A percentile compares a stretch with the other conserved stretches of the same genome.
Conservation (phyloP, 1,140 invertebrate genomes). For the Semibalanus balanoides region DNA sequence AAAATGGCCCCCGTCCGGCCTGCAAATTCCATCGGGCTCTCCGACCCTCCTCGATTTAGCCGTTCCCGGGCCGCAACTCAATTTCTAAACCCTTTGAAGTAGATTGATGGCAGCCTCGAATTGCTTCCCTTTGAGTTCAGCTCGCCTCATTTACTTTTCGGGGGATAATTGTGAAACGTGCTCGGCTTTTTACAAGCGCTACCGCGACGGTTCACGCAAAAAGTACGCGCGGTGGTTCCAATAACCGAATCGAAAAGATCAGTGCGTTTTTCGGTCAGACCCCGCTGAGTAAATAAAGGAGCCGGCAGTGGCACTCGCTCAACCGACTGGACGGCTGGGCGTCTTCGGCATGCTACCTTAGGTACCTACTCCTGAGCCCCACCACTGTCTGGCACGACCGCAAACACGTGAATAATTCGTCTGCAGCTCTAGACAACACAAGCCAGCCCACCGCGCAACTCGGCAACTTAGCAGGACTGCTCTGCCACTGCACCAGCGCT, state of each 20-base stretch:
- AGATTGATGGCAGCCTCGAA: constrained; percentile 1
- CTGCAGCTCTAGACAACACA: too few relatives aligned
- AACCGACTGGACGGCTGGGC: too few relatives aligned
- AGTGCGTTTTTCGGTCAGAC: neutral
- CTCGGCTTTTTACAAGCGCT: neutral
- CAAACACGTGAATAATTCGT: too few relatives aligned
- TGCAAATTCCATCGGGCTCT: neutral
- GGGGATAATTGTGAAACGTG: neutral
- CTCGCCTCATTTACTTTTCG: neutral
- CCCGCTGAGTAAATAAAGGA: too few relatives aligned
- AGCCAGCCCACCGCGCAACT: too few relatives aligned
- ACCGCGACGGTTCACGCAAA: neutral
- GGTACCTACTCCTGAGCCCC: too few relatives aligned
- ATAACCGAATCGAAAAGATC: neutral
- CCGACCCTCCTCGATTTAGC: neutral
- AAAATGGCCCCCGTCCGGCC: neutral
- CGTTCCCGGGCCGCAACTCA: neutral
- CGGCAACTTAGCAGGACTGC: too few relatives aligned
- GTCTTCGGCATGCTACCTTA: too few relatives aligned
- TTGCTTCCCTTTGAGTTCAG: neutral
- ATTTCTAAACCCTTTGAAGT: constrained; percentile 1
- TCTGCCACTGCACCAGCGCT: too few relatives aligned
- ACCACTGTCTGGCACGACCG: too few relatives aligned
- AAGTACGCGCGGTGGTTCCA: neutral
- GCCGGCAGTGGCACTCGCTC: too few relatives aligned